These are phyloP conservation scores for Osmoderma eremita DNA, from an alignment of 2,888 invertebrate genomes.

Conservation along the genomic window DNA sequence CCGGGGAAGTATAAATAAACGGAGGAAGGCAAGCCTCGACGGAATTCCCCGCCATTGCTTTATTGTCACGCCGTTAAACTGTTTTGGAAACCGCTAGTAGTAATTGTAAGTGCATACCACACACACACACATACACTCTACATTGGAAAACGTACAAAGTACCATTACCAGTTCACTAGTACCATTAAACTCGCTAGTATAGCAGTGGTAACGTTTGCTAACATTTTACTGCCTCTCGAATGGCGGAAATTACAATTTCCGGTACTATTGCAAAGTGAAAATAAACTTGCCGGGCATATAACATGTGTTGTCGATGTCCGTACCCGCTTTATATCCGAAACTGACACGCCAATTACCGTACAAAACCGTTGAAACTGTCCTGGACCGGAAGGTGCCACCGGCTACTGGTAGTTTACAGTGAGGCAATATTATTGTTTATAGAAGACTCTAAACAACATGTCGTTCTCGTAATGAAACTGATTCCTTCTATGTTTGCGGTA, in stretches of 20 bases:
- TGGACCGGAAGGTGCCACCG: too few relatives aligned
- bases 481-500: too few relatives aligned
- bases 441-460: too few relatives aligned
- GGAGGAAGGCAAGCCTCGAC: too few relatives aligned
- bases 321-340: slow-evolving; percentile 18
- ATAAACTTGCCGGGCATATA: slow-evolving; percentile 19
- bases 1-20: too few relatives aligned
- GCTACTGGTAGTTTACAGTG: too few relatives aligned
- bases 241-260: slow-evolving; percentile 34
- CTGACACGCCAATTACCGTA: slow-evolving; percentile 15
- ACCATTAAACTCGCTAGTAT: too few relatives aligned
- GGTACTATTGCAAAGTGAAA: slow-evolving; percentile 23
- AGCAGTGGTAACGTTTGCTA: background rate
- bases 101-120: slow-evolving; percentile 6
- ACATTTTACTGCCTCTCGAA: slow-evolving; percentile 1
- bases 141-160: slow-evolving; percentile 5
- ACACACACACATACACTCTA: background rate
- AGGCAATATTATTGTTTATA: too few relatives aligned
- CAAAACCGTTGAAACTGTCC: background rate
- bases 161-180: too few relatives aligned
- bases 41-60: background rate
- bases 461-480: too few relatives aligned
- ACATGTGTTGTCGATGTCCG: slow-evolving; percentile 11
- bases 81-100: slow-evolving; percentile 7
- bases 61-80: slow-evolving; percentile 13